Base-by-base conservation (phyloP, 2,888 invertebrate species). In the Acleris holmiana region DNA sequence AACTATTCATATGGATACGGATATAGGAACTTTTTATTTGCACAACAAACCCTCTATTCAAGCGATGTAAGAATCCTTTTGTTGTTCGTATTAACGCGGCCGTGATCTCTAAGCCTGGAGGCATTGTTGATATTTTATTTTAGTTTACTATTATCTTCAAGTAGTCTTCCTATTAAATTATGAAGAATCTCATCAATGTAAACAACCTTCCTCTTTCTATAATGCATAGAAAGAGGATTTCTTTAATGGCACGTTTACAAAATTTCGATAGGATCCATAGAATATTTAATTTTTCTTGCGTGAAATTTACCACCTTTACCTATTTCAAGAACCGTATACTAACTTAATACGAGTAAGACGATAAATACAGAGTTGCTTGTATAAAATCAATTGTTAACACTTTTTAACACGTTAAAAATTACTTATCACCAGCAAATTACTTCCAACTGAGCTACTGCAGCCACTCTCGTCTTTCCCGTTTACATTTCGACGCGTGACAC, bases 401-500 rank as follows among this genome's bases (percentile, higher is more conserved):
- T 15, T n/a, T 41, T 41, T 41, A 41, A 41, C 29, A 8, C 29
- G 6, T 6, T 41, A 21, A n/a, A 21, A 40, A 21, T 19, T 21
- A 41, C 19, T 4, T n/a, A 25, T 18, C 13, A 51, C 17, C 54
- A 59, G 29, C 47, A 48, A 53, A 41, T 59, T 53, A 41, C 61
- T 55, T 25, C 4, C 6, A 23, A 53, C 51, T 35, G 47, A 35
- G 44, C 44, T 49, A 46, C 53, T 46, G 65, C 50, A 60, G 44
- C 40, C 49, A 19, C 55, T 65, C 49, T 65, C 59, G 41, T 48
- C 58, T 53, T 64, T 48, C 58, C 53, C 58, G 48, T 41, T 64
- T 53, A 49, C 55, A 59, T 65, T 60, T 60, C 49, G 60, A 64
- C 58, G 62, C 71, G 73, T 78, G 76, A 76, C 80, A 78, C 76